phyloP scores from a whole-genome alignment of 1,140 invertebrate genomes.

The Micrasema longulum region DNA sequence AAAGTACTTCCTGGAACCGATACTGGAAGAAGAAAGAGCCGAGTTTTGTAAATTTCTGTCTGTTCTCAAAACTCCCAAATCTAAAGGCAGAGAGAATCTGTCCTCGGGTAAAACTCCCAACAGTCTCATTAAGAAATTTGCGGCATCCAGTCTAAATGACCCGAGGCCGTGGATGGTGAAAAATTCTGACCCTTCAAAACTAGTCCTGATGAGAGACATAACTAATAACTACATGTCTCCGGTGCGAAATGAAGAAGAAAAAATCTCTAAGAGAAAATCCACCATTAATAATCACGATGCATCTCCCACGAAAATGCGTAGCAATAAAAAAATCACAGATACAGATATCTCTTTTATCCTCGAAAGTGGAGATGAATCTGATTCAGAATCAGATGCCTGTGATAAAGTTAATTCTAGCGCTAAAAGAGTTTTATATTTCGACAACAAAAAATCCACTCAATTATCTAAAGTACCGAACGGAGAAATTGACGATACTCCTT shows the following conservation, averaged over 20 bases:
- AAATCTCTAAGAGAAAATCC: slow-evolving; percentile 34
- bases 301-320: slow-evolving; percentile 25
- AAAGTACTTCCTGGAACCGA: slow-evolving; percentile 62
- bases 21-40: slow-evolving; percentile 63
- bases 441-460: slow-evolving; percentile 6
- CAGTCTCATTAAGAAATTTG: slow-evolving; percentile 62
- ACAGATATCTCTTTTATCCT: slow-evolving; percentile 25
- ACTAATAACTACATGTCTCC: slow-evolving; percentile 44
- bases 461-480: slow-evolving; percentile 5
- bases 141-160: slow-evolving; percentile 60
- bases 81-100: slow-evolving; percentile 54
- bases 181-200: slow-evolving; percentile 64
- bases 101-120: slow-evolving; percentile 58
- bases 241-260: neutral
- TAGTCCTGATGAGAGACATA: slow-evolving; percentile 65
- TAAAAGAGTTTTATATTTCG: slow-evolving; percentile 36
- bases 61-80: slow-evolving; percentile 59
- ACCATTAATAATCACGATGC: neutral
- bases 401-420: slow-evolving; percentile 21
- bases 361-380: slow-evolving; percentile 31
- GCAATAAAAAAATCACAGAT: slow-evolving; percentile 24
- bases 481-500: slow-evolving; percentile 36
- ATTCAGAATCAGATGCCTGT: slow-evolving; percentile 19
- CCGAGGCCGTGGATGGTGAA: slow-evolving; percentile 63
- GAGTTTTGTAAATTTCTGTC: slow-evolving; percentile 55